Evolutionary conservation across 1,140 invertebrate genomes (phyloP), one percentile per base, ranked within the genome.

Genomic region (Neodiprion lecontei): DNA sequence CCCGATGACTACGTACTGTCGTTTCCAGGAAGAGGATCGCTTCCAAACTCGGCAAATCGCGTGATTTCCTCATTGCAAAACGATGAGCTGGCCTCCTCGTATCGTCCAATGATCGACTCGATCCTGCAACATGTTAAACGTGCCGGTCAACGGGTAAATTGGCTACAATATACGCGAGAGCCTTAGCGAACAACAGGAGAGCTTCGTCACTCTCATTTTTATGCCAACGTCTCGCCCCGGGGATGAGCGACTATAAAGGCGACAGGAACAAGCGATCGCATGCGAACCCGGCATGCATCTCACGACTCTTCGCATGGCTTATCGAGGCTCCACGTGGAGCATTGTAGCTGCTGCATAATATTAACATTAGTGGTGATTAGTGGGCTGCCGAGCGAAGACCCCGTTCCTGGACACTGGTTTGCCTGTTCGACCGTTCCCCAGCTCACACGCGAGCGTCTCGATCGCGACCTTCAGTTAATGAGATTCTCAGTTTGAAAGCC

Each of bases 281-380:
- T 85, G 85, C 79, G 80, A 83, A 76, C 79, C 75, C 75, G 83
- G 79, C 80, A 83, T 86, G 79, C 80, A 87, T 84, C 83, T 81
- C 75, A 61, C 53, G 53, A 61, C 40, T 23, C 53, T 84, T 69
- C 77, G 74, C 69, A 76, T 84, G 80, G 83, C 82, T 86, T 83
- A 86, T 85, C 80, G 79, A 75, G 77, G 77, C 81, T 84, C 80
- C 79, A 82, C 81, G 81, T 81, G 83, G 80, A 81, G 81, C 80
- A 87, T 86, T 87, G 84, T 86, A 80, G 79, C 78, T 75, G 79
- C 83, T 84, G 85, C 83, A 87, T 87, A 86, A 86, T 87, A 86
- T 87, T 87, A 87, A 84, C 84, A 86, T 87, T 87, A 86, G 80
- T 77, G 80, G 80, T 86, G 84, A 87, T 87, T 87, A 87, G 84